Base-by-base conservation (phyloP, 30 jellyfish, hydroid and myxozoan species). In the Catostylus mosaicus region DNA sequence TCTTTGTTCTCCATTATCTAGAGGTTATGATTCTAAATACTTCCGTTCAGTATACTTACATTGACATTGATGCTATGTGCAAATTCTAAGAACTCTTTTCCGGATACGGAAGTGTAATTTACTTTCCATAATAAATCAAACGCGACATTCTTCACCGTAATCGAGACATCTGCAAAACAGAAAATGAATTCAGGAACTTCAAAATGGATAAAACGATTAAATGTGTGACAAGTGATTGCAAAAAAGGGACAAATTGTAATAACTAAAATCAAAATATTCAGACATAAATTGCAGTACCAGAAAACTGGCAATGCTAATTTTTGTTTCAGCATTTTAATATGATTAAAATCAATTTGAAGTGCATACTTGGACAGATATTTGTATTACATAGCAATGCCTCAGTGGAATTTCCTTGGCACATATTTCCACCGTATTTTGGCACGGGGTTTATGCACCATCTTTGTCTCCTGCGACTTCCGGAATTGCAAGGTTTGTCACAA, bases 361-460 rank as follows among this genome's bases (percentile, higher is more conserved):
- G 54, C 54, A 61, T 50, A 78, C 89, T 43, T 16, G 77, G 84
- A 36, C 91, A 81, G 16, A 51, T 30, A 23, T 38, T 75, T 9
- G 67, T 67, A 50, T 81, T 81, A 77, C 91, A 81, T 24, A 34
- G 22, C 11, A 24, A 67, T 2, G 91, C 33, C 38, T 67, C 73
- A 22, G 52, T 34, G 26, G 75, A 68, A 34, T 29, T 19, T 10
- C 84, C 91, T 9, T 24, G 10, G 75, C 95, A 84, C 30, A 26
- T 51, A 19, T 57, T 73, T 22, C 95, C 95, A 19, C 88, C 83
- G 60, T 84, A 36, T 71, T n/a, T 67, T 63, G 91, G 91, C 11
- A 81, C 30, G 1, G 91, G 91, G 29, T 46, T 48, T 0, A 9
- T 37, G 64, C 91, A 81, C 77, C 83, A 65, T 24, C 91, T 56